Percentiles rank a stretch among this genome's conserved stretches.
These are phyloP conservation scores for Nebria salina DNA, from an alignment of 2,888 invertebrate species.

Conservation along the genomic window DNA sequence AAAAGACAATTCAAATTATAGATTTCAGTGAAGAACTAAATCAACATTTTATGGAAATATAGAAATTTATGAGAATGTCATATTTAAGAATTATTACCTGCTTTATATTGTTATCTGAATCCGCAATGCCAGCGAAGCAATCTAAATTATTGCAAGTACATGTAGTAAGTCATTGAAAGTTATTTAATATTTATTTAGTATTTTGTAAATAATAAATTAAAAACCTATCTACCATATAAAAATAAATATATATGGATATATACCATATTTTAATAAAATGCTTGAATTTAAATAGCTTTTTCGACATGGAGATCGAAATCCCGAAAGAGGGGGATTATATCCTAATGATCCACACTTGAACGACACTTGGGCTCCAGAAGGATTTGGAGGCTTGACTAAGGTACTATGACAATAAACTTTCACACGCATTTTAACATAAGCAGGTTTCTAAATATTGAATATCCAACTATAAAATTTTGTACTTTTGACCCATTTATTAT, in stretches of 20 bases:
- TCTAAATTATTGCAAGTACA: background rate
- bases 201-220: too few species aligned
- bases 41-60: too few species aligned
- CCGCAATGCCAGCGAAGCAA: background rate
- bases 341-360: slow-evolving; percentile 74
- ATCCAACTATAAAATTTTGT: background rate
- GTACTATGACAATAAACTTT: slow-evolving; percentile 61
- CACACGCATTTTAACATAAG: too few species aligned
- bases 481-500: background rate
- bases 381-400: slow-evolving; percentile 79
- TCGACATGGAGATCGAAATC: slow-evolving; percentile 81
- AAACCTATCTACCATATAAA: too few species aligned
- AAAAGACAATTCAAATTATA: too few species aligned
- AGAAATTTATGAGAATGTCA: too few species aligned
- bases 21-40: too few species aligned
- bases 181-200: background rate
- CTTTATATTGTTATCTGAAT: too few species aligned
- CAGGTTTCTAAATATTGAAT: background rate
- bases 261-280: slow-evolving; percentile 50
- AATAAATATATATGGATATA: background rate
- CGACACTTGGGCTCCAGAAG: slow-evolving; percentile 73
- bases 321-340: slow-evolving; percentile 67
- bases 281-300: slow-evolving; percentile 66
- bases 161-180: background rate
- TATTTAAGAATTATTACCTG: too few species aligned